A percentile compares a stretch with the other conserved stretches of the same genome.
phyloP scores from a whole-genome alignment of 1,140 invertebrate species.

The Tribolium castaneum region DNA sequence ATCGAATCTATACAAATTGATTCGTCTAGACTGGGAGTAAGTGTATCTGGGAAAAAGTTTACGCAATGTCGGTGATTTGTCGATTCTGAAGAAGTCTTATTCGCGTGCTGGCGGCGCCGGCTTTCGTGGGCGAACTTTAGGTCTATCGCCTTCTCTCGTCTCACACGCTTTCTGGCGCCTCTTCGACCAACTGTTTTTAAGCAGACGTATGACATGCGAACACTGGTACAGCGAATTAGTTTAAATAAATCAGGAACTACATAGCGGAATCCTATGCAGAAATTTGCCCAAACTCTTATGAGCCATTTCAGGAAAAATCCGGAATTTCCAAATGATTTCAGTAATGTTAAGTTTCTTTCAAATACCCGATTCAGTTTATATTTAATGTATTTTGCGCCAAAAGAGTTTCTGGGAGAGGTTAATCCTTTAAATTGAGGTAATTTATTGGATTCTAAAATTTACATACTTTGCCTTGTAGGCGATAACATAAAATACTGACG shows the following conservation, averaged over 20 bases:
- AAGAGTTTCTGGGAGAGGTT: too few relatives aligned
- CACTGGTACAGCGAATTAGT: not conserved
- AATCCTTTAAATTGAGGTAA: too few relatives aligned
- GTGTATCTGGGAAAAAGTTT: not conserved
- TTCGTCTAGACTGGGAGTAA: constrained; percentile 11
- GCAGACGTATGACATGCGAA: not conserved
- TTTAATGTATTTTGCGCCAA: too few relatives aligned
- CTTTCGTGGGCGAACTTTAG: constrained; percentile 3
- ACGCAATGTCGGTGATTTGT: constrained; percentile 7
- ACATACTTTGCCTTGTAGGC: too few relatives aligned
- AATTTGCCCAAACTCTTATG: too few relatives aligned
- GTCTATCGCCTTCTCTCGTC: constrained; percentile 1
- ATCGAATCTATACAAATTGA: not conserved
- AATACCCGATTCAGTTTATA: too few relatives aligned
- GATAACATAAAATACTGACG: too few relatives aligned
- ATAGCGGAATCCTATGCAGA: too few relatives aligned
- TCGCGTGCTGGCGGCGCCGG: constrained; percentile 12
- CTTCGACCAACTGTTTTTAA: not conserved
- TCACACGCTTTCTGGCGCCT: constrained; percentile 19
- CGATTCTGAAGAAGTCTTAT: constrained; percentile 15
- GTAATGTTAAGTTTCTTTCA: too few relatives aligned
- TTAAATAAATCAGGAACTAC: not conserved
- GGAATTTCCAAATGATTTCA: too few relatives aligned
- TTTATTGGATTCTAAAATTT: too few relatives aligned
- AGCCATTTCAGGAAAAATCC: too few relatives aligned